Conservation (phyloP, 2,888 invertebrate genomes). For the Seira musarum region DNA sequence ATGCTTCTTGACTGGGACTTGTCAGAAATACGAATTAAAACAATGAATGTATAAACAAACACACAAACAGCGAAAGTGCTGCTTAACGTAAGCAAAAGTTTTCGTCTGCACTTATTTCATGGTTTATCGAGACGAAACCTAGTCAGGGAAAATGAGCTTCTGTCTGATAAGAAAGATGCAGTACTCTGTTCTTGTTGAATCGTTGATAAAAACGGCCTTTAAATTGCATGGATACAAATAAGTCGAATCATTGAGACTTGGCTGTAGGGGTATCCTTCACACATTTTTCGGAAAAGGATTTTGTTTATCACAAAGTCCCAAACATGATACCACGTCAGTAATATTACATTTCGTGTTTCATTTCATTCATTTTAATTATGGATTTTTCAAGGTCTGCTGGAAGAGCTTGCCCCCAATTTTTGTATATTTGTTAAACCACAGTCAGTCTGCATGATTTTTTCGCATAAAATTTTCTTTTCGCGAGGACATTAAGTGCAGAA, state of each 20-base stretch:
- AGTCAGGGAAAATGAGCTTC: constrained; percentile 9
- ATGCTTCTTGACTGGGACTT: not conserved
- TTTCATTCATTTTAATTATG: too few species aligned
- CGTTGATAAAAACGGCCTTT: not conserved
- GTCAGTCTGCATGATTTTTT: not conserved
- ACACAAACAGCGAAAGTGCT: constrained; percentile 23
- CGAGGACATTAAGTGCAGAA: constrained; percentile 54
- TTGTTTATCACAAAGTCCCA: too few species aligned
- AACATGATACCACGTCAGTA: not conserved
- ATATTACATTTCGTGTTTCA: not conserved
- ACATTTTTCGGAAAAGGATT: too few species aligned
- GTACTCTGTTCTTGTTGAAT: not conserved
- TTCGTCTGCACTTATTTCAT: constrained; percentile 59
- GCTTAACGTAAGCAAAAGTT: too few species aligned
- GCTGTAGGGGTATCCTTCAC: too few species aligned
- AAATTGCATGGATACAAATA: not conserved
- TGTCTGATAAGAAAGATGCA: not conserved
- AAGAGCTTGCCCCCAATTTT: too few species aligned
- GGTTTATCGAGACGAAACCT: constrained; percentile 56
- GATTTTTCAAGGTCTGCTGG: too few species aligned
- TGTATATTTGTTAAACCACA: constrained; percentile 4
- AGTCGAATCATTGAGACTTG: not conserved
- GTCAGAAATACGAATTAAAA: not conserved
- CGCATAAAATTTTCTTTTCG: not conserved
- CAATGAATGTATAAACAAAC: constrained; percentile 28